A percentile compares a stretch with the other conserved stretches of the same genome.
These are phyloP conservation scores for Coremacera marginata DNA, from an alignment of 2,888 invertebrate genomes.

Conservation along the genomic window DNA sequence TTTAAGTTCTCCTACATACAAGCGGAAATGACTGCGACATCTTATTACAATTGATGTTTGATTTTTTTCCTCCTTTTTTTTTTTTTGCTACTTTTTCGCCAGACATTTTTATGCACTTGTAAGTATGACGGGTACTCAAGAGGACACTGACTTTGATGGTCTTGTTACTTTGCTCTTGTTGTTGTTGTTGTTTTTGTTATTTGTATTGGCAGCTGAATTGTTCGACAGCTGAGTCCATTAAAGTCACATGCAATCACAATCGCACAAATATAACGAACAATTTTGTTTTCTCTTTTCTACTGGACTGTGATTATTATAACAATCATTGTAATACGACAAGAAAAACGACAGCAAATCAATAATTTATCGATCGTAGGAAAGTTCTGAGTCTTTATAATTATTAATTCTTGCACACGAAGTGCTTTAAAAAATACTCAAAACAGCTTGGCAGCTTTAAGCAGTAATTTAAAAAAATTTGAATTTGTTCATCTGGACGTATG, in stretches of 20 bases:
- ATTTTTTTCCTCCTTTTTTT: slow-evolving; percentile 12
- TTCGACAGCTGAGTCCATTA: slow-evolving; percentile 7
- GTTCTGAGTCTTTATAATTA: too few species aligned
- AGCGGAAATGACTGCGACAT: not conserved
- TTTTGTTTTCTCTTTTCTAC: not conserved
- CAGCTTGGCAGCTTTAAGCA: too few species aligned
- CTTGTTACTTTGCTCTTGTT: slow-evolving; percentile 38
- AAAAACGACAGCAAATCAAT: not conserved
- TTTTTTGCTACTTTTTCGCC: slow-evolving; percentile 25
- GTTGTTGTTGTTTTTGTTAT: not conserved
- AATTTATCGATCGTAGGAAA: not conserved
- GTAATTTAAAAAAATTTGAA: not conserved
- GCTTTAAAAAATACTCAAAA: too few species aligned
- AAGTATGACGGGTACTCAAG: not conserved
- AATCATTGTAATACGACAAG: not conserved
- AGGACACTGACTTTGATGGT: slow-evolving; percentile 25
- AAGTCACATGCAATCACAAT: not conserved
- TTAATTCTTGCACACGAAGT: too few species aligned
- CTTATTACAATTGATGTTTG: not conserved
- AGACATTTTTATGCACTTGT: not conserved
- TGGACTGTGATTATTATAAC: not conserved
- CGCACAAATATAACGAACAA: not conserved
- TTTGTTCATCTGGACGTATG: too few species aligned
- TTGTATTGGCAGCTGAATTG: not conserved
- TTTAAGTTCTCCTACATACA: slow-evolving; percentile 8